Conservation (phyloP, 1,140 invertebrate species). For the Bursaphelenchus mucronatus region DNA sequence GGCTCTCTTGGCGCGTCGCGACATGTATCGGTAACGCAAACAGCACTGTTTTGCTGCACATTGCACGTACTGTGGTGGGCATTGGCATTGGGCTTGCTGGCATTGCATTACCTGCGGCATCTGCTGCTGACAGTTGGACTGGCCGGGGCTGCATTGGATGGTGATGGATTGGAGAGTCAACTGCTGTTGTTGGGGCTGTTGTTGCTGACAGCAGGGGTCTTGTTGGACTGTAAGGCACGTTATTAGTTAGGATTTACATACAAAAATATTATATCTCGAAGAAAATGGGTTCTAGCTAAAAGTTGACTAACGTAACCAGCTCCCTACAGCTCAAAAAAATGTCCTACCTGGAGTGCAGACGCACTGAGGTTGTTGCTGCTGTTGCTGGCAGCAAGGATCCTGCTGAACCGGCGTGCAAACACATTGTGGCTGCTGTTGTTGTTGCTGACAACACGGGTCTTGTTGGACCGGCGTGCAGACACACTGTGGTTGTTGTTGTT, state of each 20-base stretch:
- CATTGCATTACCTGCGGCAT: constrained; percentile 10
- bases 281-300: not conserved
- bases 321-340: not conserved
- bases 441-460: constrained; percentile 31
- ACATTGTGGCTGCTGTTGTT: constrained; percentile 12
- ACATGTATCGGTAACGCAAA: constrained; percentile 22
- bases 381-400: constrained; percentile 10
- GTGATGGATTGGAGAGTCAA: constrained; percentile 23
- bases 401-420: constrained; percentile 13
- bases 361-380: constrained; percentile 11
- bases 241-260: not conserved
- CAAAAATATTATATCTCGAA: not conserved
- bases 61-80: constrained; percentile 17
- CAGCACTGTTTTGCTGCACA: constrained; percentile 19
- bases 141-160: constrained; percentile 17
- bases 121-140: constrained; percentile 6
- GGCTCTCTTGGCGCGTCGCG: constrained; percentile 4
- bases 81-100: constrained; percentile 7
- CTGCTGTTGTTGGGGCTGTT: constrained; percentile 7
- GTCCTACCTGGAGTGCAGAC: constrained; percentile 19
- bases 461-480: constrained; percentile 39
- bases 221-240: constrained; percentile 7
- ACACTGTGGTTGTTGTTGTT: constrained; percentile 25
- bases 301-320: not conserved
- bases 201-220: constrained; percentile 13